These are phyloP conservation scores for Atethmia centrago DNA, from an alignment of 2,888 invertebrate species.

Conservation along the genomic window DNA sequence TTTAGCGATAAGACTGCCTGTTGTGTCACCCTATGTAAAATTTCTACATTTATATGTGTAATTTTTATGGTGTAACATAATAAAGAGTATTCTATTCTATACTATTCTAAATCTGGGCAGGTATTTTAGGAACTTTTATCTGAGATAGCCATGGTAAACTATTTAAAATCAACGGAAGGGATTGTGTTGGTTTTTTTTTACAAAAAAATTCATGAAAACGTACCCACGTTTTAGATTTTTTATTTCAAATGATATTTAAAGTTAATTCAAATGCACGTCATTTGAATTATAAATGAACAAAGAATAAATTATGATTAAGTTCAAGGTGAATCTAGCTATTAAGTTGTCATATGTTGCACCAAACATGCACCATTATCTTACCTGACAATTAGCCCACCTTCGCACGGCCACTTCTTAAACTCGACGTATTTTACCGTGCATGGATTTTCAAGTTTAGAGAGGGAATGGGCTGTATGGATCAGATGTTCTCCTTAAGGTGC, in stretches of 20 bases:
- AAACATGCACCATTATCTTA: not conserved
- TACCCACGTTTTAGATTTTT: no score
- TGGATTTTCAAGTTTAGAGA: no score
- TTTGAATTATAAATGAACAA: not conserved
- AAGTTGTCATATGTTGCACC: not conserved
- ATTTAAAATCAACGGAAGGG: not conserved
- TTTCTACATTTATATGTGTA: no score
- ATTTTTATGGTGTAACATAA: no score
- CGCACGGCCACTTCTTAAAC: not conserved
- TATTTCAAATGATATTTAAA: not conserved
- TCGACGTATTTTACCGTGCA: not conserved
- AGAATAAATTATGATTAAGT: not conserved
- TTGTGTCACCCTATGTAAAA: no score
- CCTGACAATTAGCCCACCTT: not conserved
- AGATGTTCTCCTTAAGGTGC: no score
- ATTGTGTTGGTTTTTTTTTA: not conserved
- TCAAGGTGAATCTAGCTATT: slow-evolving; percentile 5
- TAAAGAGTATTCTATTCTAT: no score
- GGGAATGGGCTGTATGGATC: no score
- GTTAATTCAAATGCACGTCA: not conserved
- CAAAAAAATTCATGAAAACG: not conserved
- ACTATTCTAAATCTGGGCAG: no score
- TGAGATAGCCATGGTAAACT: not conserved
- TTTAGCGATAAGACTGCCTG: no score
- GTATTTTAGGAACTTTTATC: not conserved